A percentile compares a stretch with the other conserved stretches of the same genome.
Conservation (phyloP, 2,113 vertebrate species). For the Leptodactylus fuscus region DNA sequence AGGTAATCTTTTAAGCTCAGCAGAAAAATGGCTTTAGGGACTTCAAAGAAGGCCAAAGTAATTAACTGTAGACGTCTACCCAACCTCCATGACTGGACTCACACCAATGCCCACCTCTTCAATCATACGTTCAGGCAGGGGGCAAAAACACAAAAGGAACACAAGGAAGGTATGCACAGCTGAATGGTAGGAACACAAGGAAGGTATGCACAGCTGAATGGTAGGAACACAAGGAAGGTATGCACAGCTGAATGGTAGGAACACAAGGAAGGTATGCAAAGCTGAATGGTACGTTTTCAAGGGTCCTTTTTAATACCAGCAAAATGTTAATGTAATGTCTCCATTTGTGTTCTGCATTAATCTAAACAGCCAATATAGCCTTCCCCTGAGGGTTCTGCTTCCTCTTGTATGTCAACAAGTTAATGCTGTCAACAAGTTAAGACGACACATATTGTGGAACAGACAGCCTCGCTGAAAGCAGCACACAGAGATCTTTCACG, state of each 20-base stretch:
- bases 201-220: no score
- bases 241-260: no score
- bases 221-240: no score
- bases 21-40: not conserved
- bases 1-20: conserved; percentile 17
- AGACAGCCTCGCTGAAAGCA: conserved; percentile 36
- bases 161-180: no score
- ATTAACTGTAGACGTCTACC: conserved; percentile 41
- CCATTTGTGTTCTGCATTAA: conserved; percentile 48
- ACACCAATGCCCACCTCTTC: not conserved
- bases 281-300: not conserved
- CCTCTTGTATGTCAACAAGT: conserved; percentile 54
- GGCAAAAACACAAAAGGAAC: not conserved
- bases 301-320: not conserved
- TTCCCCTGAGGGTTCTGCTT: conserved; percentile 40
- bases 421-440: conserved; percentile 58
- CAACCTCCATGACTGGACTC: conserved; percentile 1
- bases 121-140: not conserved
- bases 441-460: conserved; percentile 53
- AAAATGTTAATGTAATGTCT: conserved; percentile 30
- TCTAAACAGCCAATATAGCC: conserved; percentile 51
- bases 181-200: no score
- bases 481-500: conserved; percentile 28
- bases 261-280: not conserved
- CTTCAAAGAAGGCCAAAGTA: conserved; percentile 20